phyloP scores from a whole-genome alignment of 1,140 invertebrate species.

The Metopolophium dirhodum region DNA sequence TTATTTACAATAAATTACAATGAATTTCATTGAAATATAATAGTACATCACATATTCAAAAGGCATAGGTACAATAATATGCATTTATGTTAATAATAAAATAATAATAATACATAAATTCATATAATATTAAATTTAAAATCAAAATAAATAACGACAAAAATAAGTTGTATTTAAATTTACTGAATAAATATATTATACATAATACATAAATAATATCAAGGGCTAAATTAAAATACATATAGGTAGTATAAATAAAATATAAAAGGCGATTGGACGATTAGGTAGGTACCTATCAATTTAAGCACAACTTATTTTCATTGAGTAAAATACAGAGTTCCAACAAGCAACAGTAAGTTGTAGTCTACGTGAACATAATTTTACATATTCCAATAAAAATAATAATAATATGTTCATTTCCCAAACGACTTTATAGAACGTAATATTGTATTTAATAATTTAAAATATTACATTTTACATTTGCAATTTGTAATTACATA shows the following conservation, averaged over 20 bases:
- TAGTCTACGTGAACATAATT: constrained; percentile 16
- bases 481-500: neutral
- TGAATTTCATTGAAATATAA: neutral
- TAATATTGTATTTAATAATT: neutral
- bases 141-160: neutral
- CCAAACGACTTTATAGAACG: neutral
- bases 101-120: constrained; percentile 33
- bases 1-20: constrained; percentile 43
- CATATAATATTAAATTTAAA: neutral
- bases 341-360: neutral
- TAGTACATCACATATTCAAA: constrained; percentile 11
- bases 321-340: constrained; percentile 28
- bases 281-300: neutral
- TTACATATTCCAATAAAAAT: neutral
- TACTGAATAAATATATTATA: neutral
- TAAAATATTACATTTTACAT: neutral
- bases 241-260: neutral
- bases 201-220: neutral
- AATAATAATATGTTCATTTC: neutral
- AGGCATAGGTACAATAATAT: constrained; percentile 8
- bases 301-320: constrained; percentile 32
- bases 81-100: neutral
- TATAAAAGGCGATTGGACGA: neutral
- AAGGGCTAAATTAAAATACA: neutral
- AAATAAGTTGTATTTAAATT: neutral